Evolutionary conservation across 2,888 invertebrate genomes (phyloP).

Genomic region (Bembecia ichneumoniformis): DNA sequence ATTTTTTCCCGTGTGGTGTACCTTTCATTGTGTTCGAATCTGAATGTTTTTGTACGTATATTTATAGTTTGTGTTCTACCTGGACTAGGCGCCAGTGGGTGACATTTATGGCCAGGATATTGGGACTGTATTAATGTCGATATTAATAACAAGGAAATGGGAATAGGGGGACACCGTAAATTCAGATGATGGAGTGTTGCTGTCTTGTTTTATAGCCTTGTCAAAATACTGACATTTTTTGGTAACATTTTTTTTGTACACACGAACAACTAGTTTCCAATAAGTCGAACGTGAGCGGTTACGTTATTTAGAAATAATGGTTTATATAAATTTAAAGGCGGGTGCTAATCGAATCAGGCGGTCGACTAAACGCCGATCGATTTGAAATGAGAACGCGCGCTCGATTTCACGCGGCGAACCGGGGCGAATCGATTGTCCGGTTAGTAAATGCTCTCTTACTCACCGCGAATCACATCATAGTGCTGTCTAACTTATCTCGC

Average conservation of each 20-base stretch:
- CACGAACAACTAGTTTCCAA: slow-evolving; percentile 6
- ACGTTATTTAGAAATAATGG: slow-evolving; percentile 29
- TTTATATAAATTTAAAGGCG: slow-evolving; percentile 21
- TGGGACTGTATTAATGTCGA: slow-evolving; percentile 67
- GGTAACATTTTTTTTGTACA: too few species aligned
- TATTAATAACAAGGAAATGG: slow-evolving; percentile 64
- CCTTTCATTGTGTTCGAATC: slow-evolving; percentile 50
- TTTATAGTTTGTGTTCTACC: slow-evolving; percentile 53
- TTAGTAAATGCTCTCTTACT: slow-evolving; percentile 36
- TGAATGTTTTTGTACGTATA: slow-evolving; percentile 52
- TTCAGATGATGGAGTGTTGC: slow-evolving; percentile 41
- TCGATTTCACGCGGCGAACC: slow-evolving; percentile 62
- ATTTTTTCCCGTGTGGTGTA: slow-evolving; percentile 46
- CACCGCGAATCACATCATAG: slow-evolving; percentile 27
- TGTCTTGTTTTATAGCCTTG: slow-evolving; percentile 38
- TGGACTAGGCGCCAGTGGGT: slow-evolving; percentile 68
- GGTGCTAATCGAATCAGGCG: slow-evolving; percentile 49
- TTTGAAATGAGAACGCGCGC: slow-evolving; percentile 40
- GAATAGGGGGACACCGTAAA: slow-evolving; percentile 50
- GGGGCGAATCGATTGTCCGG: slow-evolving; percentile 55
- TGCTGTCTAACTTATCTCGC: slow-evolving; percentile 3
- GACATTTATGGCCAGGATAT: slow-evolving; percentile 69
- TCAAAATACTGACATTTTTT: slow-evolving; percentile 51
- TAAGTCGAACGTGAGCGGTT: slow-evolving; percentile 14
- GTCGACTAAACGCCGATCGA: slow-evolving; percentile 44